Conservation (phyloP, 2,797 vertebrate species). For the Thamnophis elegans region DNA sequence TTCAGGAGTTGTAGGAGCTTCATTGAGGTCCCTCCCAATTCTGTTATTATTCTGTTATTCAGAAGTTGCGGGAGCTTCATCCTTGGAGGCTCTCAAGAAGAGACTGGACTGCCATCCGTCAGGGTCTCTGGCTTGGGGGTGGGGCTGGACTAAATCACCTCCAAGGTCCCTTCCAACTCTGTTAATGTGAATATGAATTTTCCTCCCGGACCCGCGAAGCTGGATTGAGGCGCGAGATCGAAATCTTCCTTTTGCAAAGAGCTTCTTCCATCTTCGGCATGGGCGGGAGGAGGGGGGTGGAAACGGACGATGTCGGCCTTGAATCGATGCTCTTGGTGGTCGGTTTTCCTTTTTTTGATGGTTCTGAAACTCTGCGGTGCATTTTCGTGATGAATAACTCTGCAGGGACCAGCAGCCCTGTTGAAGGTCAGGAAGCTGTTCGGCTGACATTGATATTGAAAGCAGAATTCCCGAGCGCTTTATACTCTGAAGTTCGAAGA, state of each 20-base stretch:
- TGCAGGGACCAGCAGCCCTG: conserved; percentile 24
- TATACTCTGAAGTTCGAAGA: conserved; percentile 33
- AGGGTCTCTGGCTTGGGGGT: too few species aligned
- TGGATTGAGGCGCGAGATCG: conserved; percentile 42
- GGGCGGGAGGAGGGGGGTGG: background rate
- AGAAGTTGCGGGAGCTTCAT: too few species aligned
- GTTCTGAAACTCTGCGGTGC: conserved; percentile 49
- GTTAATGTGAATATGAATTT: too few species aligned
- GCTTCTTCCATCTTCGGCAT: conserved; percentile 41
- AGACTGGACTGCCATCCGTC: too few species aligned
- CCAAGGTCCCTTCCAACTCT: too few species aligned
- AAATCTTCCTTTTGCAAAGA: conserved; percentile 27
- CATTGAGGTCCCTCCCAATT: too few species aligned
- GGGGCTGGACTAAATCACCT: too few species aligned
- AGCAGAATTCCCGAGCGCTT: conserved; percentile 40
- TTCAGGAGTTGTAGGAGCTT: too few species aligned
- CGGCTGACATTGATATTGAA: conserved; percentile 56
- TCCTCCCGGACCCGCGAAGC: background rate
- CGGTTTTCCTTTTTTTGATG: conserved; percentile 10
- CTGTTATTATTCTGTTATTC: too few species aligned
- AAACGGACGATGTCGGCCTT: background rate
- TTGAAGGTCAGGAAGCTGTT: conserved; percentile 58
- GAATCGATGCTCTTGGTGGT: conserved; percentile 48
- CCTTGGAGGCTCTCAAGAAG: too few species aligned
- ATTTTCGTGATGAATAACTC: conserved; percentile 55